Percentiles rank a stretch among this genome's conserved stretches.
Evolutionary conservation across 2,113 vertebrate genomes (phyloP).

Genomic region (Solea solea): DNA sequence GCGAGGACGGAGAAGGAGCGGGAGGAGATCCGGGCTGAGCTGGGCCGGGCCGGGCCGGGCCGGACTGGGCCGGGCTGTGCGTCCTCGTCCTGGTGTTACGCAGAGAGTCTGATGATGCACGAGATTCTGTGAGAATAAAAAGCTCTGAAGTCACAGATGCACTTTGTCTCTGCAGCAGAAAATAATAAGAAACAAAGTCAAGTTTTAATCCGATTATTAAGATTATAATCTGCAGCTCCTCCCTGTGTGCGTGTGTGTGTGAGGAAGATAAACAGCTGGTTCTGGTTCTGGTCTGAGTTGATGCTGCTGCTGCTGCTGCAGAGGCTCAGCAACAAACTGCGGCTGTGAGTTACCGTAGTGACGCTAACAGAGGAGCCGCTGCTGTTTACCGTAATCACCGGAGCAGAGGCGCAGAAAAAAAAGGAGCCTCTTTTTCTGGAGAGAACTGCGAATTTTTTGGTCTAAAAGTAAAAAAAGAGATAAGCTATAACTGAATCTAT

Average conservation of each 20-base stretch:
- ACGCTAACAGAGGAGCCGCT: conserved; percentile 1
- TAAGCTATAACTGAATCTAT: too few relatives aligned
- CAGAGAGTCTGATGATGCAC: too few relatives aligned
- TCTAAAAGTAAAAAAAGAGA: too few relatives aligned
- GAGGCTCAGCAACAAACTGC: conserved; percentile 5
- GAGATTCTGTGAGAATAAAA: too few relatives aligned
- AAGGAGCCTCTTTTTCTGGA: too few relatives aligned
- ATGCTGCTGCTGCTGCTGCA: too few relatives aligned
- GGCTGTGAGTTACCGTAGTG: conserved; percentile 42
- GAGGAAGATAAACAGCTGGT: neutral
- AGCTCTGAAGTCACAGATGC: neutral
- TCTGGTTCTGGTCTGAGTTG: neutral
- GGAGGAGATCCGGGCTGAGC: neutral
- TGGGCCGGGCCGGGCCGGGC: neutral
- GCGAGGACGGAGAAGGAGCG: neutral
- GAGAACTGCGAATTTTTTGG: too few relatives aligned
- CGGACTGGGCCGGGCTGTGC: neutral
- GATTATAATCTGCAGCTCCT: too few relatives aligned
- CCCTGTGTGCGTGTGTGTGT: neutral
- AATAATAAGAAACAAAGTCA: too few relatives aligned
- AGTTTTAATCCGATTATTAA: too few relatives aligned
- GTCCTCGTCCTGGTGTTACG: too few relatives aligned
- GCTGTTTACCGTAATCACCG: conserved; percentile 15
- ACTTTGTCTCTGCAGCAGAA: too few relatives aligned
- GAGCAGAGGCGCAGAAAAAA: neutral